Conservation (phyloP, 2,797 vertebrate genomes). For the Enteromius treurensis region DNA sequence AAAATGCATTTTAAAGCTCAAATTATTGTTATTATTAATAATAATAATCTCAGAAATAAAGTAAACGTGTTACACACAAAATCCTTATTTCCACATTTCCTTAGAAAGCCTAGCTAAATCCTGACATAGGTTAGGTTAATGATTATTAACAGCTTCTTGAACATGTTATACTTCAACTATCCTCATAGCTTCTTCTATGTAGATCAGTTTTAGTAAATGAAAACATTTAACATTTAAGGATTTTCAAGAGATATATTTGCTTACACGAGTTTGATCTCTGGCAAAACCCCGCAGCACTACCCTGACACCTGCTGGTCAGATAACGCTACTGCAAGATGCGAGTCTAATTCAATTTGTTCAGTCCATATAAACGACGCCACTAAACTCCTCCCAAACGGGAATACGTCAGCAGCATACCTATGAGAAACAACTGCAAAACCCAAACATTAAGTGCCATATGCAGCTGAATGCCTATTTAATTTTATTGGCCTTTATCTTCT, state of each 20-base stretch:
- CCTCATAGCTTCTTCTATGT: background rate
- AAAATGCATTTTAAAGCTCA: background rate
- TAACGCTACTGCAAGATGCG: background rate
- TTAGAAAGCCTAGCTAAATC: background rate
- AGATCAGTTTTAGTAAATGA: background rate
- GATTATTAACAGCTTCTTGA: background rate
- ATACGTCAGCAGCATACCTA: background rate
- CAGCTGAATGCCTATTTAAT: background rate
- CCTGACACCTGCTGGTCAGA: conserved; percentile 16
- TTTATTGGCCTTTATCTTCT: background rate
- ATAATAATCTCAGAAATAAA: background rate
- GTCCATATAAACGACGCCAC: background rate
- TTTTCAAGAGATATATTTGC: too few species aligned
- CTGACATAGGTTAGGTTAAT: background rate
- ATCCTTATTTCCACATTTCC: background rate
- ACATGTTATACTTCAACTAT: background rate
- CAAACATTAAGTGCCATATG: background rate
- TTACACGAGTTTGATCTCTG: background rate
- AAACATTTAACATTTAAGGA: background rate
- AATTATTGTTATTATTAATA: too few species aligned
- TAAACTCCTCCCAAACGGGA: background rate
- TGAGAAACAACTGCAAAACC: background rate
- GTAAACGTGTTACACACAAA: background rate
- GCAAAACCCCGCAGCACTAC: background rate
- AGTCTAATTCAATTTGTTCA: background rate